Evolutionary conservation across 2,113 vertebrate genomes (phyloP).

Genomic region (Ancistrus triradiatus): DNA sequence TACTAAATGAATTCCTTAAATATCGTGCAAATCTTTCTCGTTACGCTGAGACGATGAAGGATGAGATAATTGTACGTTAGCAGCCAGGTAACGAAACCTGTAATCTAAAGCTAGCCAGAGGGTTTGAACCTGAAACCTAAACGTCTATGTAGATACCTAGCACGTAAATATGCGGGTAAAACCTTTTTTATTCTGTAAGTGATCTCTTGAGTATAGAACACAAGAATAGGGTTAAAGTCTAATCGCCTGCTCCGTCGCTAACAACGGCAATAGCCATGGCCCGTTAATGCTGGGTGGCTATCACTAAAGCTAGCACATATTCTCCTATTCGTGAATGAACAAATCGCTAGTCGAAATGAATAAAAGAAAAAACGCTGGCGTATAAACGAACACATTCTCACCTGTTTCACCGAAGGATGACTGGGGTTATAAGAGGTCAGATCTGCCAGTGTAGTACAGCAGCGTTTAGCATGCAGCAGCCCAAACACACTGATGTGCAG

Average conservation of each 20-base stretch:
- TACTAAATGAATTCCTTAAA: neutral
- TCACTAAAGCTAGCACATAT: neutral
- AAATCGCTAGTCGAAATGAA: neutral
- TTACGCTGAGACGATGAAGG: neutral
- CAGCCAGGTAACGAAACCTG: neutral
- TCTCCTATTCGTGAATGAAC: too few species aligned
- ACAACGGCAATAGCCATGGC: neutral
- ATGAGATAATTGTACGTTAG: neutral
- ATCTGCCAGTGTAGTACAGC: neutral
- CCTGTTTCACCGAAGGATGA: neutral
- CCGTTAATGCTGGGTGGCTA: constrained; percentile 8
- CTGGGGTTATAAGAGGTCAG: neutral
- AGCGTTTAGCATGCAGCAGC: constrained; percentile 12
- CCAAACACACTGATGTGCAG: neutral
- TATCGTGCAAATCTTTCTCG: too few species aligned
- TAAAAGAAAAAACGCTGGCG: neutral
- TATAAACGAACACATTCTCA: neutral
- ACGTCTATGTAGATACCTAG: too few species aligned
- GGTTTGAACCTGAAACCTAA: too few species aligned
- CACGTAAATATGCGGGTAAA: too few species aligned
- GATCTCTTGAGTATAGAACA: too few species aligned
- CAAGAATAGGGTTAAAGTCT: too few species aligned
- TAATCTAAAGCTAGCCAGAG: neutral
- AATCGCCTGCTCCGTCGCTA: too few species aligned
- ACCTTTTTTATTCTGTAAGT: too few species aligned